Conservation (phyloP, 1,140 invertebrate species). For the Lepidostoma basale region DNA sequence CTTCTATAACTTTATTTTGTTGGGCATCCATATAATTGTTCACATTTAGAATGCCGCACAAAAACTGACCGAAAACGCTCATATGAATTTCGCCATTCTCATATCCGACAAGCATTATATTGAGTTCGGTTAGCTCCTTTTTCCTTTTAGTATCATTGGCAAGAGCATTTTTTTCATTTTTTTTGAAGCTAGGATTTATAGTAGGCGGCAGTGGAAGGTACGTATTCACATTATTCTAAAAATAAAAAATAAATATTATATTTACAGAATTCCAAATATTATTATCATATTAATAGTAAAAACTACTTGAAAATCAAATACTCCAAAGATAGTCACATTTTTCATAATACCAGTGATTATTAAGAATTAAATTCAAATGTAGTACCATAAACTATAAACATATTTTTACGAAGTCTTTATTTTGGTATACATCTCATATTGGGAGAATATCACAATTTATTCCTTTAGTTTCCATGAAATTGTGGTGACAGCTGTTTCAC, state of each 20-base stretch:
- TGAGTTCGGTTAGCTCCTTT: constrained; percentile 72
- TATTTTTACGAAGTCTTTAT: too few relatives aligned
- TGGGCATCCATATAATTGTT: constrained; percentile 62
- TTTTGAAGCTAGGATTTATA: constrained; percentile 55
- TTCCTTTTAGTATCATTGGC: constrained; percentile 69
- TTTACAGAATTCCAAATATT: constrained; percentile 1
- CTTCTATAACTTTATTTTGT: too few relatives aligned
- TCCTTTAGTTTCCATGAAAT: too few relatives aligned
- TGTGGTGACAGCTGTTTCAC: too few relatives aligned
- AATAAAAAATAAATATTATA: constrained; percentile 13
- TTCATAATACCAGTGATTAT: not conserved
- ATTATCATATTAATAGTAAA: not conserved
- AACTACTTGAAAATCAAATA: not conserved
- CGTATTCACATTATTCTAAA: constrained; percentile 61
- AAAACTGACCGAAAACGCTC: constrained; percentile 84
- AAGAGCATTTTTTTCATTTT: constrained; percentile 58
- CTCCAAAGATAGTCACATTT: not conserved
- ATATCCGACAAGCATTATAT: constrained; percentile 80
- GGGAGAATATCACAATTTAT: too few relatives aligned
- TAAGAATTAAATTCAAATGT: not conserved
- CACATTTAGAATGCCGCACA: constrained; percentile 74
- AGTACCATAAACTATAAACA: too few relatives aligned
- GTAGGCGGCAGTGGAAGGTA: constrained; percentile 61
- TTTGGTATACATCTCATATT: too few relatives aligned
- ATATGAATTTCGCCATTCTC: constrained; percentile 74